phyloP scores from a whole-genome alignment of 2,797 vertebrate species.

The Clarias fuscus region DNA sequence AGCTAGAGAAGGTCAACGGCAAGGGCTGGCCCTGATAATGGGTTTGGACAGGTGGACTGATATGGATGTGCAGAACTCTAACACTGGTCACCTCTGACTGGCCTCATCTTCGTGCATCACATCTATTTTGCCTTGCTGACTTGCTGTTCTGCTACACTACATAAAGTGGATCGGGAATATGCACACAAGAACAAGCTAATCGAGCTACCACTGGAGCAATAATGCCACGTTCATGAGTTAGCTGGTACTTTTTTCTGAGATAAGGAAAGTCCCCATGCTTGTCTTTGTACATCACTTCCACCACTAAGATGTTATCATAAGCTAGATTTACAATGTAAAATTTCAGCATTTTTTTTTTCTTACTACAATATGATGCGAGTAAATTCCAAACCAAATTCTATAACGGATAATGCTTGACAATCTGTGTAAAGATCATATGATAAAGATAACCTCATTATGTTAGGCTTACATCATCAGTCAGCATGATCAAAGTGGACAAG shows the following conservation, averaged over 20 bases:
- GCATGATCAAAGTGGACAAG: background rate
- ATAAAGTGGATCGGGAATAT: background rate
- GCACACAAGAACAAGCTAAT: background rate
- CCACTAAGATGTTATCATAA: background rate
- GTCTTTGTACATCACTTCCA: constrained; percentile 2
- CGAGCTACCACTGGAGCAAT: background rate
- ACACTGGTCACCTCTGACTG: background rate
- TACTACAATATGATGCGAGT: background rate
- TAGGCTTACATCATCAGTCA: background rate
- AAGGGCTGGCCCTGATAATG: background rate
- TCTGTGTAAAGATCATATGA: background rate
- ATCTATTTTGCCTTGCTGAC: background rate
- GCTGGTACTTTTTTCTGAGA: background rate
- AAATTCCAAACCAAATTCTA: background rate
- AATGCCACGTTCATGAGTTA: background rate
- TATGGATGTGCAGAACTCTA: background rate
- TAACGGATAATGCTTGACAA: background rate
- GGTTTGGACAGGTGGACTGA: constrained; percentile 1
- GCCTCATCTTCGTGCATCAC: background rate
- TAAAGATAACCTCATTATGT: background rate
- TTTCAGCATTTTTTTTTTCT: background rate
- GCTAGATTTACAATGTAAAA: background rate
- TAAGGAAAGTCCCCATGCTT: background rate
- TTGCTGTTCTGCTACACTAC: constrained; percentile 33
- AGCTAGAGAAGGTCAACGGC: background rate